Evolutionary conservation across 2,888 invertebrate species (phyloP).

Genomic region (Netelia melanura): DNA sequence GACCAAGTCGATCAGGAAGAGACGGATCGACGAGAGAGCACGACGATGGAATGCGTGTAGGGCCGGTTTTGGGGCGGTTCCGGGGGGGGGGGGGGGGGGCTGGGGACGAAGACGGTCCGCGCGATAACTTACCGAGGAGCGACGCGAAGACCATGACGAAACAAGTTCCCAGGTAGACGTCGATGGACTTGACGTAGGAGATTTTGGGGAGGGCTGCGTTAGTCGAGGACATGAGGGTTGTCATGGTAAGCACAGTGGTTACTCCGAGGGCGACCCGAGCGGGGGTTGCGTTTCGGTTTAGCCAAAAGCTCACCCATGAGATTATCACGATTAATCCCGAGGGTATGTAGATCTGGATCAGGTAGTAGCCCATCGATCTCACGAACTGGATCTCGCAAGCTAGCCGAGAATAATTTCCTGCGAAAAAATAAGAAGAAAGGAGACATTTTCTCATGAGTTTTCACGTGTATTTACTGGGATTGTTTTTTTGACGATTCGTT

Average conservation of each 20-base stretch:
- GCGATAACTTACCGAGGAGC: conserved; percentile 91
- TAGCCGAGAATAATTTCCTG: conserved; percentile 98
- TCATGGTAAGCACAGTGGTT: conserved; percentile 98
- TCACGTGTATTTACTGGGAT: conserved; percentile 40
- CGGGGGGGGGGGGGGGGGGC: background rate
- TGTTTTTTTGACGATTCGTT: background rate
- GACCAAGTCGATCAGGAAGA: conserved; percentile 34
- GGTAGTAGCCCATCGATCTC: conserved; percentile 99
- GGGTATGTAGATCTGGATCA: conserved; percentile 99
- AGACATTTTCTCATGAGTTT: conserved; percentile 68
- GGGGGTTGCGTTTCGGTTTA: conserved; percentile 97
- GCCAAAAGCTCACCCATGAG: conserved; percentile 99
- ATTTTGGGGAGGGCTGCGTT: conserved; percentile 99
- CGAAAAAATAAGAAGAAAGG: conserved; percentile 79
- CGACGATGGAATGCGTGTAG: conserved; percentile 27
- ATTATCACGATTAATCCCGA: conserved; percentile 98
- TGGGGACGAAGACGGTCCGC: conserved; percentile 69
- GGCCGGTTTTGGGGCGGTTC: background rate
- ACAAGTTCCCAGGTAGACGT: conserved; percentile 98
- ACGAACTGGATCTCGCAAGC: conserved; percentile 98
- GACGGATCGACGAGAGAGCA: conserved; percentile 25
- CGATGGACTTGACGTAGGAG: conserved; percentile 98
- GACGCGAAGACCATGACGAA: conserved; percentile 99
- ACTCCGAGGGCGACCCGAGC: conserved; percentile 97
- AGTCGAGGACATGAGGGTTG: conserved; percentile 98